A percentile compares a stretch with the other conserved stretches of the same genome.
phyloP scores from a whole-genome alignment of 1,140 invertebrate genomes.

The Microplitis demolitor region DNA sequence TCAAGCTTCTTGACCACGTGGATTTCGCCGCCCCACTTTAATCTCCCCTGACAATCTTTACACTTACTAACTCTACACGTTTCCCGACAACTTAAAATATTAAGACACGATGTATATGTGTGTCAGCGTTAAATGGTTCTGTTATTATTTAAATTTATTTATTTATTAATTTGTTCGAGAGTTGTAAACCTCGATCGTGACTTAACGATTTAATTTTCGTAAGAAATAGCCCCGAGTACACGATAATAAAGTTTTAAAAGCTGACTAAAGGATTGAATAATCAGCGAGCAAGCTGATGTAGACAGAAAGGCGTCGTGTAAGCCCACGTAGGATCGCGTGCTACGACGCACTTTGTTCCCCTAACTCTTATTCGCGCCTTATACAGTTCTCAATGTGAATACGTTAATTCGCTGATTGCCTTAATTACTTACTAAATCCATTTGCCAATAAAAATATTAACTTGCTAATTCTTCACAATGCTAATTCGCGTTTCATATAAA shows the following conservation, averaged over 20 bases:
- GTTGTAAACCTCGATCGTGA: no score
- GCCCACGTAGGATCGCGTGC: slow-evolving; percentile 49
- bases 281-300: slow-evolving; percentile 1
- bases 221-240: neutral
- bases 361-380: slow-evolving; percentile 48
- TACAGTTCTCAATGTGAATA: slow-evolving; percentile 51
- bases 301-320: slow-evolving; percentile 7
- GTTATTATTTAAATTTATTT: neutral
- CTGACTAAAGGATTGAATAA: no score
- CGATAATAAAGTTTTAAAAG: neutral
- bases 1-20: slow-evolving; percentile 45
- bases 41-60: slow-evolving; percentile 37
- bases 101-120: no score
- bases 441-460: slow-evolving; percentile 28
- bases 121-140: neutral
- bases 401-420: slow-evolving; percentile 55
- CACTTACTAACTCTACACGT: neutral
- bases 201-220: neutral
- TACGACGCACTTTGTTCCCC: slow-evolving; percentile 52
- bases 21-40: slow-evolving; percentile 22
- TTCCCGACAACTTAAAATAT: no score
- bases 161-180: no score
- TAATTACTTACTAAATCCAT: slow-evolving; percentile 49
- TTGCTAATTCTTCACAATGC: no score
- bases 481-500: no score